These are phyloP conservation scores for Catostylus mosaicus DNA, from an alignment of 30 jellyfish, hydroid and myxozoan species.

Conservation along the genomic window DNA sequence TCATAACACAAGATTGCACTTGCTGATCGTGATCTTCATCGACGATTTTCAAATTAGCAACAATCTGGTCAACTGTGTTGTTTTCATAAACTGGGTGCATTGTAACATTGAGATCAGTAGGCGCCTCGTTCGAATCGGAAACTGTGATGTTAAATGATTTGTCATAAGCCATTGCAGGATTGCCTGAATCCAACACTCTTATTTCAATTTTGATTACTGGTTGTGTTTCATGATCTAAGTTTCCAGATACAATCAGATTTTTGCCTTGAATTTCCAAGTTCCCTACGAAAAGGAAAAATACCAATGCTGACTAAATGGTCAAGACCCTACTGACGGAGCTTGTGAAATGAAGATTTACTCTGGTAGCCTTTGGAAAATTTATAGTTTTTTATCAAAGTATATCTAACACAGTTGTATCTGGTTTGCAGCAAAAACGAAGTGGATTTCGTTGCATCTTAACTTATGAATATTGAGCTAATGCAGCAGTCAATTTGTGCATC, in stretches of 20 bases:
- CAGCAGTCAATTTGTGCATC: too few species aligned
- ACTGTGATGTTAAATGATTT: constrained; percentile 65
- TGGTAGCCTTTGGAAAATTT: too few species aligned
- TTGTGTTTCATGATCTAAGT: constrained; percentile 64
- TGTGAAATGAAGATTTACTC: too few species aligned
- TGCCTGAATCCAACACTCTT: constrained; percentile 72
- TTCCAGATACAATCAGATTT: constrained; percentile 58
- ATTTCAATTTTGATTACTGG: constrained; percentile 33
- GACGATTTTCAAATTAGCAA: constrained; percentile 59
- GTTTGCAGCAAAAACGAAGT: too few species aligned
- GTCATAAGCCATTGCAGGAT: constrained; percentile 61
- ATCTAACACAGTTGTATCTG: too few species aligned
- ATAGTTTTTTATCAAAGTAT: too few species aligned
- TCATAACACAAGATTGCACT: constrained; percentile 10
- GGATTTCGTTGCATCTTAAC: too few species aligned
- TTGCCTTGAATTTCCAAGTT: constrained; percentile 40
- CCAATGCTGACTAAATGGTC: too few species aligned
- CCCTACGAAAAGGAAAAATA: constrained; percentile 43
- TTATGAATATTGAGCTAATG: too few species aligned
- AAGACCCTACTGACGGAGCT: too few species aligned
- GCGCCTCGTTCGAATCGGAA: constrained; percentile 82
- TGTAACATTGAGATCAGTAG: constrained; percentile 62
- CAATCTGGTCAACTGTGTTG: constrained; percentile 55
- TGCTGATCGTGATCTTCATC: constrained; percentile 74
- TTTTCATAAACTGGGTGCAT: constrained; percentile 62